Evolutionary conservation across 2,888 invertebrate species (phyloP), one percentile per base, ranked within the genome.

Genomic region (Caenorhabditis afra): DNA sequence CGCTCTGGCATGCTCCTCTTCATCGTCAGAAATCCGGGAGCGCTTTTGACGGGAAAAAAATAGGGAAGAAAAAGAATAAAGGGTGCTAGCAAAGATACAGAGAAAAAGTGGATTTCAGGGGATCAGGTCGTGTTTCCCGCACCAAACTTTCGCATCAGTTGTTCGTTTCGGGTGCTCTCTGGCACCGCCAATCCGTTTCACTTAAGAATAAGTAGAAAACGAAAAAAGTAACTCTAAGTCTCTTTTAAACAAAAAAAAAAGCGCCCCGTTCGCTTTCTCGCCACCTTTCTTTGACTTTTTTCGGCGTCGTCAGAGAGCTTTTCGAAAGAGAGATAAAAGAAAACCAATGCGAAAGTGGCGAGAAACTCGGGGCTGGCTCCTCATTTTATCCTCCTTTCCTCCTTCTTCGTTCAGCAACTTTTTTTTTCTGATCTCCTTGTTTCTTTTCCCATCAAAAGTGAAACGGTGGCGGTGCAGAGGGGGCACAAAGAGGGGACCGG

Each of bases 311-410:
- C 18, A 44, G 44, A 44, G 50, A 50, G 50, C 23, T 11, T 14
- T 14, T 55, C 2, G 16, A 35, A 55, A 29, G 12, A 29, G 12
- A 29, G 29, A 29, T 29, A 7, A 29, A 29, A n/a, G 12, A 14
- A n/a, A 57, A 45, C 50, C 20, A 70, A 37, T 61, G 61, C 55
- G 62, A 70, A 70, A 70, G 55, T 62, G 53, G 62, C 70, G 70
- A 70, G 62, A 62, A 61, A 70, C 35, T 41, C 29, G 35, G n/a
- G 11, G 41, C 57, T 57, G 22, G 37, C 18, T 35, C 8, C 29
- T n/a, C n/a, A 4, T 53, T 16, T 53, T 35, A 16, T 16, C 12
- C 41, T 41, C 22, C 1, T 3, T 49, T 49, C 22, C 20, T 22
- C 2, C 10, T 22, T 49, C 22, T 49, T 29, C 29, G 7, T 29